phyloP scores from a whole-genome alignment of 2,113 vertebrate genomes.

The Actinemys pallida region DNA sequence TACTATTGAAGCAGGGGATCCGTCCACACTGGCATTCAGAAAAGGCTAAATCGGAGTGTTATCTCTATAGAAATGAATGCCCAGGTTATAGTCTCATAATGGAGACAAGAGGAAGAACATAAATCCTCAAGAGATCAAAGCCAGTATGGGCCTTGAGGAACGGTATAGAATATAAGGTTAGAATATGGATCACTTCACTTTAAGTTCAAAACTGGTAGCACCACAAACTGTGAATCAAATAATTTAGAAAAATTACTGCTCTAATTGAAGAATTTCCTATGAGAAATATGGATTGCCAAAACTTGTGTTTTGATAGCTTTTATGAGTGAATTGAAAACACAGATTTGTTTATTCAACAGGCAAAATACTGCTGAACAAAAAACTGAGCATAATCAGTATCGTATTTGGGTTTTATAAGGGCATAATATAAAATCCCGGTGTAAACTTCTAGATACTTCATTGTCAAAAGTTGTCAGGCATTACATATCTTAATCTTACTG shows the following conservation, averaged over 20 bases:
- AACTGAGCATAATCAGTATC: not conserved
- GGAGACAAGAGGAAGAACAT: not conserved
- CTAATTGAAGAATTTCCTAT: not conserved
- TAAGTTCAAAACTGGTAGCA: not conserved
- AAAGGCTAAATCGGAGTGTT: conserved; percentile 8
- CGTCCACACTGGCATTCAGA: conserved; percentile 3
- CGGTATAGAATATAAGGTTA: not conserved
- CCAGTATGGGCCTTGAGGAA: conserved; percentile 29
- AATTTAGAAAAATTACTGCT: not conserved
- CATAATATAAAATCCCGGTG: not conserved
- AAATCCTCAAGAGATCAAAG: conserved; percentile 23
- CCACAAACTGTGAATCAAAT: not conserved
- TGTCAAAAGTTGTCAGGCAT: not conserved
- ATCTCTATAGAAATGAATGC: conserved; percentile 31
- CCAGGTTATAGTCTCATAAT: conserved; percentile 34
- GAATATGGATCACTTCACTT: conserved; percentile 6
- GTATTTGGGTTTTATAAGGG: not conserved
- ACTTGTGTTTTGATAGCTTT: not conserved
- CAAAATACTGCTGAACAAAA: not conserved
- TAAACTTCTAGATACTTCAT: not conserved
- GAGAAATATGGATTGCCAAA: not conserved
- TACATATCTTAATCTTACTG: not conserved
- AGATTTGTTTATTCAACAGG: not conserved
- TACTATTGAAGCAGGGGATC: not conserved
- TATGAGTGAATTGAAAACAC: conserved; percentile 2